Evolutionary conservation across 2,888 invertebrate species (phyloP).

Genomic region (Patella ulyssiponensis): DNA sequence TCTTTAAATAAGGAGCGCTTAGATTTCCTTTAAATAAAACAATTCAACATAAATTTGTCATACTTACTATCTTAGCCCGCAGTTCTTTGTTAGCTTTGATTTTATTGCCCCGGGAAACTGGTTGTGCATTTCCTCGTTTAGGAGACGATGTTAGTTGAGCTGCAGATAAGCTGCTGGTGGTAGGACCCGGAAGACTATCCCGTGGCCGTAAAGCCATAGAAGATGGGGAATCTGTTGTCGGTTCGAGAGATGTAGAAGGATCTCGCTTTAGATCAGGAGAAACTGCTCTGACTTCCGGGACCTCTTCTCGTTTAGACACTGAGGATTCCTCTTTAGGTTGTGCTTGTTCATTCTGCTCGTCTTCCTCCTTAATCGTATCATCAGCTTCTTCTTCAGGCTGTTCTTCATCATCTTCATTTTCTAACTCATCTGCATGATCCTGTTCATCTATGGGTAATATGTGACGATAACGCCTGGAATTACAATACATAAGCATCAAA

Average conservation of each 20-base stretch:
- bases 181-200: background rate
- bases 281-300: background rate
- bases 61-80: conserved; percentile 39
- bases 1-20: background rate
- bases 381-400: conserved; percentile 11
- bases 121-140: background rate
- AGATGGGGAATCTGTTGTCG: background rate
- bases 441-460: conserved; percentile 10
- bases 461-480: conserved; percentile 22
- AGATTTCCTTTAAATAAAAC: background rate
- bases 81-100: conserved; percentile 37
- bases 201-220: background rate
- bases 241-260: background rate
- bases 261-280: background rate
- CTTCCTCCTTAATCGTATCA: conserved; percentile 8
- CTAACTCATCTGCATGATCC: conserved; percentile 8
- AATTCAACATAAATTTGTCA: background rate
- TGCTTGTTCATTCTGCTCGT: conserved; percentile 14
- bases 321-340: background rate
- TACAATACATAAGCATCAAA: too few species aligned
- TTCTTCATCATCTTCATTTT: conserved; percentile 14
- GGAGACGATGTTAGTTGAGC: background rate
- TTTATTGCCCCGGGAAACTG: background rate
- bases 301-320: background rate
- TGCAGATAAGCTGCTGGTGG: background rate